A percentile compares a stretch with the other conserved stretches of the same genome.
Evolutionary conservation across 2,797 vertebrate genomes (phyloP).

Genomic region (Brotula barbata): DNA sequence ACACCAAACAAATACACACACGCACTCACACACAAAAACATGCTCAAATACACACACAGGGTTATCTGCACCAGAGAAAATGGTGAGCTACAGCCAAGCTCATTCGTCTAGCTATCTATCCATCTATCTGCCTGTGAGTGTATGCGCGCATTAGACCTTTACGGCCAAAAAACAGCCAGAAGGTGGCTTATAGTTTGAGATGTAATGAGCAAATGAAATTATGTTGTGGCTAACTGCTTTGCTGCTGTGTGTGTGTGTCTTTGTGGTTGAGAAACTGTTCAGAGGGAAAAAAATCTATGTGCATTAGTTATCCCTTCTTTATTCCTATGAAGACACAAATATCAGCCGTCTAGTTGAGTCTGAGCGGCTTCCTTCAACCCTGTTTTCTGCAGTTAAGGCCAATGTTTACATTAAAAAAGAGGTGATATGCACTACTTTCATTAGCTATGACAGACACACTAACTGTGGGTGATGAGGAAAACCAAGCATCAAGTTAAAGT

Average conservation of each 20-base stretch:
- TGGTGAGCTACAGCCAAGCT: slow-evolving; percentile 23
- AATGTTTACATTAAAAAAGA: too few species aligned
- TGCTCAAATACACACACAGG: neutral
- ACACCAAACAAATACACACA: slow-evolving; percentile 5
- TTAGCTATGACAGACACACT: too few species aligned
- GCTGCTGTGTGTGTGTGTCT: slow-evolving; percentile 5
- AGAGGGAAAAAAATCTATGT: slow-evolving; percentile 2
- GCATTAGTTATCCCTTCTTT: slow-evolving; percentile 7
- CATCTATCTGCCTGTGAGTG: slow-evolving; percentile 2
- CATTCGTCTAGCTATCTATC: slow-evolving; percentile 41
- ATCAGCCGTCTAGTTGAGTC: too few species aligned
- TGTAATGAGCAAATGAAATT: slow-evolving; percentile 59
- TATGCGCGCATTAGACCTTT: slow-evolving; percentile 41
- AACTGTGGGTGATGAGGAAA: too few species aligned
- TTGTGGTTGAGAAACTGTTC: slow-evolving; percentile 1
- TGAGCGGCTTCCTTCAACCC: too few species aligned
- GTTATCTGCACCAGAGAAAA: slow-evolving; percentile 23
- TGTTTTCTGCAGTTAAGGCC: too few species aligned
- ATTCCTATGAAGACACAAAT: slow-evolving; percentile 1
- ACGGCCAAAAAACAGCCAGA: slow-evolving; percentile 29
- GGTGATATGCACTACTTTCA: neutral
- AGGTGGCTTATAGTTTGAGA: slow-evolving; percentile 24
- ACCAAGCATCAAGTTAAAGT: neutral
- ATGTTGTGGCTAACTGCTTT: slow-evolving; percentile 31
- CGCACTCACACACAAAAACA: slow-evolving; percentile 6